phyloP scores from a whole-genome alignment of 2,888 invertebrate species.

The Polyploca ridens region DNA sequence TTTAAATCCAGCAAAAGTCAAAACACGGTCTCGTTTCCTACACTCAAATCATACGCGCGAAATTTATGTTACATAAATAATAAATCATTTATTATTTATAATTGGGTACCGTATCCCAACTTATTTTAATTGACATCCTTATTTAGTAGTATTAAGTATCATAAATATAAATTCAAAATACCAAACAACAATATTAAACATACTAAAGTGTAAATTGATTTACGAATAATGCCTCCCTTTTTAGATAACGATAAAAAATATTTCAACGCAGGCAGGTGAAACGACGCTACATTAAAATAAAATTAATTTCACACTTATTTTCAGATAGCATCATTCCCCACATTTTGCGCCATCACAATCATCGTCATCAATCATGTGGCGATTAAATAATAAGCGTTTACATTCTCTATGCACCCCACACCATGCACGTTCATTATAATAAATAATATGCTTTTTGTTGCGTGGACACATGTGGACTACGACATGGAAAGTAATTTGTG shows the following conservation, averaged over 20 bases:
- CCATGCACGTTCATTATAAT: constrained; percentile 52
- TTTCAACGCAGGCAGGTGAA: constrained; percentile 4
- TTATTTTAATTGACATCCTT: no score
- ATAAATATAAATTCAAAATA: no score
- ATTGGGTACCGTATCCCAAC: no score
- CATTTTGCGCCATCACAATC: constrained; percentile 56
- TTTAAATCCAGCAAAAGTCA: neutral
- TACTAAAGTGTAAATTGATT: neutral
- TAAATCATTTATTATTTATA: no score
- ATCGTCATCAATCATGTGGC: constrained; percentile 66
- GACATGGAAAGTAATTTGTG: constrained; percentile 32
- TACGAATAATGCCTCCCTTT: neutral
- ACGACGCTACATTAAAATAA: constrained; percentile 26
- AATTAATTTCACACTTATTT: constrained; percentile 39
- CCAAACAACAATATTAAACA: neutral
- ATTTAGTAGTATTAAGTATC: no score
- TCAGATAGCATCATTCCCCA: constrained; percentile 31
- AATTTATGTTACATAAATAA: no score
- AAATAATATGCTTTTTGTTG: constrained; percentile 66
- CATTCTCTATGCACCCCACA: constrained; percentile 75
- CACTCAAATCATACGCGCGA: no score
- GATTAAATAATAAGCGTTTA: constrained; percentile 74
- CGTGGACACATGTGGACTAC: constrained; percentile 62
- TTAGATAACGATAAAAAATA: neutral
- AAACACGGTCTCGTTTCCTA: neutral